These are phyloP conservation scores for Drosophila hydei DNA, from an alignment of 1,140 invertebrate genomes.

Conservation along the genomic window DNA sequence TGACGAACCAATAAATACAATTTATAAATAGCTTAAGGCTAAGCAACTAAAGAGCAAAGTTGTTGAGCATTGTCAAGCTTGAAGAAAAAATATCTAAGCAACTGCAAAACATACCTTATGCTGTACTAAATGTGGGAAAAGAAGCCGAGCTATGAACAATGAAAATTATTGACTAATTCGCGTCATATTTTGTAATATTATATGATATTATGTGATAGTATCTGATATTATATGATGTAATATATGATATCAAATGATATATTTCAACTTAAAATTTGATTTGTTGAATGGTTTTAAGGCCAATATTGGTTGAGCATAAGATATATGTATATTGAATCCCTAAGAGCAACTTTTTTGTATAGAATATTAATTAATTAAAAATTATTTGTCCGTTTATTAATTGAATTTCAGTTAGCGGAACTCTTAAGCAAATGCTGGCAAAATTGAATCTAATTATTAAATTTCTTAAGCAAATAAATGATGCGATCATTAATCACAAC, in stretches of 20 bases:
- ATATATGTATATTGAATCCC: no score
- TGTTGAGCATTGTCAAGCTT: constrained; percentile 13
- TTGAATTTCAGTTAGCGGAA: not conserved
- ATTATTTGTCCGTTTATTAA: not conserved
- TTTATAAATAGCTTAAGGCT: constrained; percentile 51
- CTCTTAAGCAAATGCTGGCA: not conserved
- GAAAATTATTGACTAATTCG: not conserved
- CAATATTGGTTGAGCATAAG: no score
- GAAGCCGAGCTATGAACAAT: not conserved
- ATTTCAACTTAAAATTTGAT: no score
- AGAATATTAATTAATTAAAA: no score
- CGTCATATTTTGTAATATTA: not conserved
- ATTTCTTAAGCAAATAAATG: not conserved
- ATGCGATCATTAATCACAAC: constrained; percentile 21
- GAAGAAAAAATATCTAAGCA: not conserved
- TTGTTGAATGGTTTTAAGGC: no score
- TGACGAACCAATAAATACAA: constrained; percentile 62
- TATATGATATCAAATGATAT: no score
- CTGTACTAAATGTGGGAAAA: not conserved
- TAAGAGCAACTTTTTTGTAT: no score
- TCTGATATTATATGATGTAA: no score
- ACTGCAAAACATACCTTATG: not conserved
- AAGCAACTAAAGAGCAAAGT: constrained; percentile 56
- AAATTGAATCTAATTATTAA: not conserved
- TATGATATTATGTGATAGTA: no score